Base-by-base conservation (phyloP, 2,113 vertebrate genomes). In the Ammodytes marinus region DNA sequence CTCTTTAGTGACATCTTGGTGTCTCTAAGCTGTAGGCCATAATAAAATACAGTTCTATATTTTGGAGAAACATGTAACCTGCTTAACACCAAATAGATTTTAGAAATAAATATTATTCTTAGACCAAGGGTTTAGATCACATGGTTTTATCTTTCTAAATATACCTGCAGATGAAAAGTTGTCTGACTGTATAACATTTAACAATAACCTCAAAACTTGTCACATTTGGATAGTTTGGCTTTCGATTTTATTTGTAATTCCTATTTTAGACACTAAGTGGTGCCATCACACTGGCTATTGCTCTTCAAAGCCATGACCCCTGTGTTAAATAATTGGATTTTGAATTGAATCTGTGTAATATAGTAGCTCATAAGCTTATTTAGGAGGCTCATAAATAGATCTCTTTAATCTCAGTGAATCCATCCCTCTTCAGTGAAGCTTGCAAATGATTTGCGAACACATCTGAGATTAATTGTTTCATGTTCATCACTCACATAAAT, bases 261-360 rank as follows among this genome's bases (percentile, higher is more conserved):
- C 7, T 10, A 5, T 37, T 10, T 50, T 7, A 0, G 0, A 43
- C 88, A 83, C 82, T 88, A 79, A 85, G 45, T 84, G 92, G 63
- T 10, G 82, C 14, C 80, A 27, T 74, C 9, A 58, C 64, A 70
- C 57, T 35, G 49, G 0, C 12, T 12, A 66, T 66, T 58, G 14
- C 35, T 42, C 35, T 2, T 57, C 42, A 46, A 2, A 17, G 10
- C n/a, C 13, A 49, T 52, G 52, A 82, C 63, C 78, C 83, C 73
- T 64, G 58, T 19, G 27, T 58, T 70, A 43, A 27, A 89, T 58
- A 78, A 57, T 68, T 75, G 19, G 79, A 82, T 85, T 85, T 84
- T 9, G 63, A 42, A 83, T 80, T 74, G 43, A 88, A 87, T 86
- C 59, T 79, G 69, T 80, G 79, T 71, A 74, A 87, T 71, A 71